phyloP scores from a whole-genome alignment of 2,888 invertebrate species.

The Nemotelus nigrinus region DNA sequence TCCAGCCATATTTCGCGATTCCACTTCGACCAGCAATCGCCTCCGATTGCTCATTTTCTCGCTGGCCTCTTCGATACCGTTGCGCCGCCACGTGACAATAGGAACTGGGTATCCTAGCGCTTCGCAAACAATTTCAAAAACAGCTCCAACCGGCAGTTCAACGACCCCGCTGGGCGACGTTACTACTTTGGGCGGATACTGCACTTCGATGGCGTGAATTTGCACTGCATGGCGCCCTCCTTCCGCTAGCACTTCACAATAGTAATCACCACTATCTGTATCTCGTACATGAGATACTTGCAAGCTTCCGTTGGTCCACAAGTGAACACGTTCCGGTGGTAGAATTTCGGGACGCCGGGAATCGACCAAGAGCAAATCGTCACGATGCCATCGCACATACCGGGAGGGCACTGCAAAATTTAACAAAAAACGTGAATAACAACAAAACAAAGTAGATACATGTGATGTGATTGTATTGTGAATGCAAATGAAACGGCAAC shows the following conservation, averaged over 20 bases:
- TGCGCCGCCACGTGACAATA: constrained; percentile 74
- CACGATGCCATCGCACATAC: constrained; percentile 78
- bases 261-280: constrained; percentile 69
- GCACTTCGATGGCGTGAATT: constrained; percentile 80
- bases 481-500: neutral
- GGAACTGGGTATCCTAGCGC: constrained; percentile 78
- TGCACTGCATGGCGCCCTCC: constrained; percentile 65
- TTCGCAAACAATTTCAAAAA: constrained; percentile 79
- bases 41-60: constrained; percentile 59
- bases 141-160: constrained; percentile 78
- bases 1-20: constrained; percentile 74
- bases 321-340: constrained; percentile 69
- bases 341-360: constrained; percentile 67
- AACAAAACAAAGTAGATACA: neutral
- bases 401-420: constrained; percentile 67
- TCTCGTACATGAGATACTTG: constrained; percentile 68
- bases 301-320: constrained; percentile 78
- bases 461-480: neutral
- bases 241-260: constrained; percentile 66
- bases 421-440: neutral
- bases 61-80: constrained; percentile 52
- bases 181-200: constrained; percentile 76
- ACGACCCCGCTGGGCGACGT: constrained; percentile 77
- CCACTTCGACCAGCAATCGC: constrained; percentile 60
- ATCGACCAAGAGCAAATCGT: constrained; percentile 72